These are phyloP conservation scores for Brachyhypopomus occidentalis DNA, from an alignment of 2,113 vertebrate species.

Conservation along the genomic window DNA sequence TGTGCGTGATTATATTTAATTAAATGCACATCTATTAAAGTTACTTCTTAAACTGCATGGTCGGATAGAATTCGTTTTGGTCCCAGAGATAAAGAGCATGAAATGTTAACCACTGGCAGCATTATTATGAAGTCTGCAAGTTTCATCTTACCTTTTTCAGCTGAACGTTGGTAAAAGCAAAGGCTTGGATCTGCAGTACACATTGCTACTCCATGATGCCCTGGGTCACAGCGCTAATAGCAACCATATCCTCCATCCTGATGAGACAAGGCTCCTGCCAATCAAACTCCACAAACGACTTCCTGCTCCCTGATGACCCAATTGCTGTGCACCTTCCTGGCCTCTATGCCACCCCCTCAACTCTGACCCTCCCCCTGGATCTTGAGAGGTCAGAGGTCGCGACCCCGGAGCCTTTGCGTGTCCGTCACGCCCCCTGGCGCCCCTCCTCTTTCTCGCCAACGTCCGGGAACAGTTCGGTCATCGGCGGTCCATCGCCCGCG, in stretches of 20 bases:
- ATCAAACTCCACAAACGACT: constrained; percentile 47
- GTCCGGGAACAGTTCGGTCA: constrained; percentile 10
- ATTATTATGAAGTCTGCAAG: neutral
- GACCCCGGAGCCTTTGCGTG: constrained; percentile 16
- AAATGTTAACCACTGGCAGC: neutral
- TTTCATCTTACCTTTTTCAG: neutral
- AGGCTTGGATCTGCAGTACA: neutral
- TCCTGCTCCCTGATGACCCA: constrained; percentile 37
- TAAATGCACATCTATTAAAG: neutral
- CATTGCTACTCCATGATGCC: neutral
- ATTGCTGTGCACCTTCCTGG: constrained; percentile 1
- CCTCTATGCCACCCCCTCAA: constrained; percentile 13
- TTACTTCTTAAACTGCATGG: neutral
- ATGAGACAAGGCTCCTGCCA: constrained; percentile 47
- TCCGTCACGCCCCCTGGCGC: neutral
- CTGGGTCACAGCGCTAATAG: constrained; percentile 47
- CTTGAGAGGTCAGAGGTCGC: neutral
- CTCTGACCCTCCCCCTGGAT: constrained; percentile 12
- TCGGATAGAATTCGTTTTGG: neutral
- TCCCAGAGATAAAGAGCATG: neutral
- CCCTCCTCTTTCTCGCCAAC: neutral
- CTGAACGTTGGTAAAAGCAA: neutral
- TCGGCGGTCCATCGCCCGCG: neutral
- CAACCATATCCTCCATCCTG: constrained; percentile 46
- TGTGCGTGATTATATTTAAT: too few species aligned